A percentile compares a stretch with the other conserved stretches of the same genome.
phyloP scores from a whole-genome alignment of 2,797 vertebrate species.

The Eospalax fontanierii region DNA sequence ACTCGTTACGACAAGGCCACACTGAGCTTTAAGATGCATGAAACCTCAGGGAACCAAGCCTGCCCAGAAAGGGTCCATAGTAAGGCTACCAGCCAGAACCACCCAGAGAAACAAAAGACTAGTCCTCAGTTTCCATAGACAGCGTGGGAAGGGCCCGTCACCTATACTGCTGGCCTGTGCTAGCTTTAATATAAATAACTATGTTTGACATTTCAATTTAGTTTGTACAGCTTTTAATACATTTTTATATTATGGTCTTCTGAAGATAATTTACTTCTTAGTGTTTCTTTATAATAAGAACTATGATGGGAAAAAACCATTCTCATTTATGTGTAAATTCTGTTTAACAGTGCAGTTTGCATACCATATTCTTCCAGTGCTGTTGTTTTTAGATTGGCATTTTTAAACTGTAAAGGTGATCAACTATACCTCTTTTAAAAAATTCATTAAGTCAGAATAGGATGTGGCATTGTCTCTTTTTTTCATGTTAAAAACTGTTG shows the following conservation, averaged over 20 bases:
- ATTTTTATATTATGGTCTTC: conserved; percentile 90
- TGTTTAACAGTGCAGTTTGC: conserved; percentile 90
- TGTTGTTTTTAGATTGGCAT: conserved; percentile 80
- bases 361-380: conserved; percentile 84
- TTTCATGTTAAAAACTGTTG: neutral
- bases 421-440: conserved; percentile 47
- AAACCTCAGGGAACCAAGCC: neutral
- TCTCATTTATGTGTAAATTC: conserved; percentile 92
- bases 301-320: conserved; percentile 84
- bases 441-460: neutral
- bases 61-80: conserved; percentile 56
- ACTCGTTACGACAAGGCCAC: neutral
- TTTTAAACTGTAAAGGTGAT: conserved; percentile 78
- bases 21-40: conserved; percentile 37
- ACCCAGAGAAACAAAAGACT: conserved; percentile 81
- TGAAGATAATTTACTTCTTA: conserved; percentile 89
- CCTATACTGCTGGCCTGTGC: conserved; percentile 77
- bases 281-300: conserved; percentile 90
- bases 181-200: conserved; percentile 87
- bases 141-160: conserved; percentile 79
- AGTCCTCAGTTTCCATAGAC: conserved; percentile 85
- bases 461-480: neutral
- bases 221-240: conserved; percentile 90
- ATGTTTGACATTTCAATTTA: conserved; percentile 92
- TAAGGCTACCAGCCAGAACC: neutral